These are phyloP conservation scores for Sarcophaga rosellei DNA, from an alignment of 2,888 invertebrate genomes.

Conservation along the genomic window DNA sequence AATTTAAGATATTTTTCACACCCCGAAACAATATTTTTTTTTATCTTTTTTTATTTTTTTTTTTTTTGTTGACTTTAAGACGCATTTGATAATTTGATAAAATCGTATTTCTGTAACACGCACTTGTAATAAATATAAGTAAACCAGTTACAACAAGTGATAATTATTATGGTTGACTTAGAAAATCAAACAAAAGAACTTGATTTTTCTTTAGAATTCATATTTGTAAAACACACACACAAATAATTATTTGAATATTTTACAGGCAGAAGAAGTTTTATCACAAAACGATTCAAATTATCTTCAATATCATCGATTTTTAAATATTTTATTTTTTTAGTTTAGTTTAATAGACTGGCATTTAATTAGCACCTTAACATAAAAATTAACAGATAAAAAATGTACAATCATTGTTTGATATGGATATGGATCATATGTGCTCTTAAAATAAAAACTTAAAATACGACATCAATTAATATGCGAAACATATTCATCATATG, in stretches of 20 bases:
- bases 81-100: too few species aligned
- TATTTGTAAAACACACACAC: too few species aligned
- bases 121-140: neutral
- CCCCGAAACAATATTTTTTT: too few species aligned
- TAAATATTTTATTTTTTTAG: neutral
- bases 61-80: too few species aligned
- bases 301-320: neutral
- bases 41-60: too few species aligned
- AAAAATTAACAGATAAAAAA: neutral
- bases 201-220: too few species aligned
- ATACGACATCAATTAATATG: neutral
- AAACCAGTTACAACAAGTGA: constrained; percentile 30
- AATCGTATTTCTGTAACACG: too few species aligned
- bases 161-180: constrained; percentile 27
- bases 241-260: too few species aligned
- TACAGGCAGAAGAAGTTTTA: neutral
- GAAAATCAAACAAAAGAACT: constrained; percentile 18
- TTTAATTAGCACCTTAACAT: neutral
- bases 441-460: neutral
- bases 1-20: too few species aligned
- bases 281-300: too few species aligned
- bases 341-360: neutral
- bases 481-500: too few species aligned
- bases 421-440: neutral
- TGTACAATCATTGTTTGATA: neutral